Base-by-base conservation (phyloP, 1,140 invertebrate genomes). In the Phymastichus coffea region DNA sequence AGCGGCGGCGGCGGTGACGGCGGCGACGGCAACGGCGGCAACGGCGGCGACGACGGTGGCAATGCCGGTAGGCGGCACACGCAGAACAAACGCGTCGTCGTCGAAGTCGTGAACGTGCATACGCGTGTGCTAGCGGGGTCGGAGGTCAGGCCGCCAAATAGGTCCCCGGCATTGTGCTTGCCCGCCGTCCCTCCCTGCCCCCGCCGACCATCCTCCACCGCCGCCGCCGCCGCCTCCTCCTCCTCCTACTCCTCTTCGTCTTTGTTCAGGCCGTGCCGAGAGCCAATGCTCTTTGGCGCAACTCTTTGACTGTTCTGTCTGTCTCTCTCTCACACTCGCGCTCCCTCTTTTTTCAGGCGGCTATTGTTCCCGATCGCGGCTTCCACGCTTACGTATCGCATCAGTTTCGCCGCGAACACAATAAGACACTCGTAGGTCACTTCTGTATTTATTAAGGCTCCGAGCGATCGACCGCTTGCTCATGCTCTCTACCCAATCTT, bases 331-430 rank as follows among this genome's bases (percentile, higher is more conserved):
- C 14, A 37, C 14, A 43, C 22, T 54, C 52, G 28, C 15, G 52
- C 52, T 48, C 49, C 25, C 37, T 15, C 48, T 64, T 57, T 54
- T n/a, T 61, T 63, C 64, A 64, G 64, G 63, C n/a, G 61, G 66
- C 72, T 71, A 75, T 75, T 76, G 73, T 76, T 75, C 67, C 14
- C 14, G 53, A 51, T 61, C 65, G 64, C 61, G 66, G 76, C 75
- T 76, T 76, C 75, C 70, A 74, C 74, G 75, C 75, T 78, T 80
- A 78, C 77, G 76, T 77, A 73, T 72, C 69, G 69, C 58, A 44
- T 49, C 52, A 54, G 38, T 57, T 57, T 52, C n/a, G 20, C 25
- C 23, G 20, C 22, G 33, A 19, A 35, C 17, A 58, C 56, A 63
- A 63, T 63, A 58, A 57, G 44, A 58, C 44, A 54, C 61, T 51